Percentiles rank a stretch among this genome's conserved stretches.
These are phyloP conservation scores for Psococerastis gibbosa DNA, from an alignment of 2,888 invertebrate species.

Conservation along the genomic window DNA sequence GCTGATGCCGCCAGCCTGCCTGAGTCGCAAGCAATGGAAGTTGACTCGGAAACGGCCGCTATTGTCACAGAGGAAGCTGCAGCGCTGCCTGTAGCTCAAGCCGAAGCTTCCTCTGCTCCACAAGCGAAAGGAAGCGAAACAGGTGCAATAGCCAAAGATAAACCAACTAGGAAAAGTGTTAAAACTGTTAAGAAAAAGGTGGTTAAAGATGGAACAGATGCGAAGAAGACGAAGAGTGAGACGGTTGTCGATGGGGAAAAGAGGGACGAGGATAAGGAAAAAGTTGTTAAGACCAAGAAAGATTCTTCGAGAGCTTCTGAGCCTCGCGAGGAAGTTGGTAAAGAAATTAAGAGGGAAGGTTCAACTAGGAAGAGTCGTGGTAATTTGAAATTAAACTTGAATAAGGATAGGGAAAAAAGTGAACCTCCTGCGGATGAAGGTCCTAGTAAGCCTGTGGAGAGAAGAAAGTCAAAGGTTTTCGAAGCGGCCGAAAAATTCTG, in stretches of 20 bases:
- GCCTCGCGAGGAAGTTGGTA: slow-evolving; percentile 15
- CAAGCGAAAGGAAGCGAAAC: slow-evolving; percentile 15
- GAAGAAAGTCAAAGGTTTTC: slow-evolving; percentile 45
- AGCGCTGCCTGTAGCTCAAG: slow-evolving; percentile 14
- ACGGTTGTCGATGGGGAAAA: not conserved
- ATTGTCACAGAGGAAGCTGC: slow-evolving; percentile 14
- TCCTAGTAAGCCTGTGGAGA: slow-evolving; percentile 30
- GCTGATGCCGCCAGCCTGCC: slow-evolving; percentile 25
- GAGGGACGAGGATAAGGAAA: slow-evolving; percentile 12
- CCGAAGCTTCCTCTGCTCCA: slow-evolving; percentile 15
- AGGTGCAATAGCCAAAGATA: slow-evolving; percentile 14
- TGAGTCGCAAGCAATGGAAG: slow-evolving; percentile 22
- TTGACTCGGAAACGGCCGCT: slow-evolving; percentile 14
- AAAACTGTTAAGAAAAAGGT: slow-evolving; percentile 12
- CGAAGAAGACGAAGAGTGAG: slow-evolving; percentile 14
- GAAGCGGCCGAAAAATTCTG: slow-evolving; percentile 48
- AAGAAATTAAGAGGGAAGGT: slow-evolving; percentile 15
- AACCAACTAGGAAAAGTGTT: slow-evolving; percentile 12
- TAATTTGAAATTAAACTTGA: slow-evolving; percentile 10
- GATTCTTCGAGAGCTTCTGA: slow-evolving; percentile 17
- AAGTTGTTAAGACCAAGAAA: slow-evolving; percentile 1
- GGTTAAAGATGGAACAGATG: slow-evolving; percentile 12
- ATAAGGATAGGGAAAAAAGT: slow-evolving; percentile 14
- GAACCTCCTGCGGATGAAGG: slow-evolving; percentile 14
- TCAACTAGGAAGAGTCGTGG: slow-evolving; percentile 5